Conservation (phyloP, 2,113 vertebrate species). For the Lampris megalopsis region DNA sequence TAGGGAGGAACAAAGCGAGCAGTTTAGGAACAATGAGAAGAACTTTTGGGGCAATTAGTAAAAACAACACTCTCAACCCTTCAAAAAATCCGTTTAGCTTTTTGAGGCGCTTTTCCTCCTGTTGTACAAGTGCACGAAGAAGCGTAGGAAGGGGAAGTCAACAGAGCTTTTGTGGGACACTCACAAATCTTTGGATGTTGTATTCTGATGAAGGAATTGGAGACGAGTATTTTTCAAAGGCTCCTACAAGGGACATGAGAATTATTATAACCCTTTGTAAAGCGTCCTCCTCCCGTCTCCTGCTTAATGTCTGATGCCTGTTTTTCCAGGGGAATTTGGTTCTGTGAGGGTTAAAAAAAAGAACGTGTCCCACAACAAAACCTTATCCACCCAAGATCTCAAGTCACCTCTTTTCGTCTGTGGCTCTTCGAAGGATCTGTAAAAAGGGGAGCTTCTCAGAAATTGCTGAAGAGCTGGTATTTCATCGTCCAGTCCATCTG, state of each 20-base stretch:
- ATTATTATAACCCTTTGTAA: conserved; percentile 31
- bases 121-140: conserved; percentile 1
- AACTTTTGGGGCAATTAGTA: conserved; percentile 14
- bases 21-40: background rate
- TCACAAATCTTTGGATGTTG: background rate
- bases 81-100: conserved; percentile 1
- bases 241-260: conserved; percentile 31
- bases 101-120: conserved; percentile 10
- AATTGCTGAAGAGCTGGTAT: conserved; percentile 97
- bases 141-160: background rate
- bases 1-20: background rate
- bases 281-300: conserved; percentile 31
- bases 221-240: conserved; percentile 11
- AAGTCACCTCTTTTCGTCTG: conserved; percentile 29
- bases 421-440: conserved; percentile 5
- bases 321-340: conserved; percentile 18
- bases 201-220: background rate
- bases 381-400: background rate
- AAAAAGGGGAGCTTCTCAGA: conserved; percentile 79
- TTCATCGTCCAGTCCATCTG: conserved; percentile 99
- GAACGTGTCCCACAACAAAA: background rate
- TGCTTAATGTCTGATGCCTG: conserved; percentile 6
- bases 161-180: conserved; percentile 6
- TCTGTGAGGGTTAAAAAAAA: background rate
- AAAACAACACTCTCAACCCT: conserved; percentile 14